Evolutionary conservation across 2,888 invertebrate genomes (phyloP), one percentile per base, ranked within the genome.

Genomic region (Andrena bucephala): DNA sequence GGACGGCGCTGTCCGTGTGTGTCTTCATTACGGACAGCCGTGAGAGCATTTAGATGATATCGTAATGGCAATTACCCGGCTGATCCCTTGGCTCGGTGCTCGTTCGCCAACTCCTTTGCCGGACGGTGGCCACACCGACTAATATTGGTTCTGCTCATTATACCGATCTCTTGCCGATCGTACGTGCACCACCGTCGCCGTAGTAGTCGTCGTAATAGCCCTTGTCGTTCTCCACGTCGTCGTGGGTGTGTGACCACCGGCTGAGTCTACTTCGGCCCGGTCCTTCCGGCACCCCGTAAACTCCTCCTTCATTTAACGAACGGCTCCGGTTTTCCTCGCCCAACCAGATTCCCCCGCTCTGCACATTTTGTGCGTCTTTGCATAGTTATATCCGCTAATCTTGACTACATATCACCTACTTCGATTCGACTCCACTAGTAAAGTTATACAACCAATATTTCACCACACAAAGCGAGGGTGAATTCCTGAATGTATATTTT

Each of bases 21-120:
- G 85, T 92, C 91, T 91, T 91, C 90, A 89, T 91, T 90, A 90
- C 86, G 85, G 85, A 90, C 86, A 89, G 81, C 89, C 89, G 91
- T 92, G 91, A 91, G 91, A 91, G 91, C 90, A 87, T 91, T 91
- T 90, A 91, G 92, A 92, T 91, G 89, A 89, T 92, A 92, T 92
- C 92, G 89, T 87, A 85, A 88, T 87, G 89, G 90, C 91, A 91
- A 92, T 91, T 92, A 90, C 89, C 87, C 81, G 85, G 74, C 84
- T 82, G 89, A 87, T 90, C 85, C 86, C 75, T 87, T 85, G 77
- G 69, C 84, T 79, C 77, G 80, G 77, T 72, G 86, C 83, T 79
- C 77, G 81, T 87, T 83, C 84, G 77, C 86, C 85, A 83, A 87
- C 85, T 88, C 77, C 86, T 89, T 85, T 77, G 80, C 81, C 80